Percentiles rank a stretch among this genome's conserved stretches.
Evolutionary conservation across 2,113 vertebrate genomes (phyloP).

Genomic region (Laticauda laticaudata): DNA sequence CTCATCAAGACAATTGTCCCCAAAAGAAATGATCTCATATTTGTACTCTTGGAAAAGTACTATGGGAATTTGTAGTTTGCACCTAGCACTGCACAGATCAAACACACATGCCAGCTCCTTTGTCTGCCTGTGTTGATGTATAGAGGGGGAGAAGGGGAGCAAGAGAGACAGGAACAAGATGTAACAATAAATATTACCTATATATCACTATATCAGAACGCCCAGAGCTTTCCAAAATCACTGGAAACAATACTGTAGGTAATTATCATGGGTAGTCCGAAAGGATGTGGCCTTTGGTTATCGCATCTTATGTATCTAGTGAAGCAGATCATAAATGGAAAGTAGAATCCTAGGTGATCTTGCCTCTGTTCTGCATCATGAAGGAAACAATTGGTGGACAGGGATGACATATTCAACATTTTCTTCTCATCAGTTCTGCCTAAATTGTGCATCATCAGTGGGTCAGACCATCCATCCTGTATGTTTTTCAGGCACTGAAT

Average conservation of each 20-base stretch:
- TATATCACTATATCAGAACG: neutral
- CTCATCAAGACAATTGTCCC: slow-evolving; percentile 26
- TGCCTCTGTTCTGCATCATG: neutral
- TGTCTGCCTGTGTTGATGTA: neutral
- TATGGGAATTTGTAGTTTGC: neutral
- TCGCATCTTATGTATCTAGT: neutral
- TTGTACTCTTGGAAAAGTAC: neutral
- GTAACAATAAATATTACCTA: neutral
- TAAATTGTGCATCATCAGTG: neutral
- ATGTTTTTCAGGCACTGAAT: neutral
- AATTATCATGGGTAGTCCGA: neutral
- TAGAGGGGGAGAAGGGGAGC: neutral
- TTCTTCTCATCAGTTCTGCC: neutral
- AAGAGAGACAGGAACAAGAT: neutral
- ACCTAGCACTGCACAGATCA: neutral
- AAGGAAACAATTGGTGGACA: neutral
- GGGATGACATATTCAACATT: neutral
- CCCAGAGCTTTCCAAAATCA: neutral
- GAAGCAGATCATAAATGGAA: neutral
- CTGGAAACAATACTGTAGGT: neutral
- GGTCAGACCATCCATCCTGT: neutral
- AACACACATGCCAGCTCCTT: neutral
- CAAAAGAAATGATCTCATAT: neutral
- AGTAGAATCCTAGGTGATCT: neutral
- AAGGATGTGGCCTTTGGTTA: neutral